Percentiles rank a stretch among this genome's conserved stretches.
phyloP scores from a whole-genome alignment of 2,113 vertebrate genomes.

The Podiceps cristatus region DNA sequence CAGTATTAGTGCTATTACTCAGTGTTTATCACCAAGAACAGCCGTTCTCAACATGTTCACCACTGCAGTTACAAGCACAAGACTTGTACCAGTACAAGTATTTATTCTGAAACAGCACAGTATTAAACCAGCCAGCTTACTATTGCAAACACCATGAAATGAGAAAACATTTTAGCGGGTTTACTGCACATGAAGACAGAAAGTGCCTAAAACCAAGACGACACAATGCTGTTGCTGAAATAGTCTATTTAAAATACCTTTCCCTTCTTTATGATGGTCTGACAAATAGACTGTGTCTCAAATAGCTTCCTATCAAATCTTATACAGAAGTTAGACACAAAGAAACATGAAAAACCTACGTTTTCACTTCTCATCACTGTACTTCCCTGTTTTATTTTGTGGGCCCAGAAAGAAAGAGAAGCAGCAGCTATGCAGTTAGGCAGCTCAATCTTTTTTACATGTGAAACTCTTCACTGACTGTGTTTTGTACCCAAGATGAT shows the following conservation, averaged over 20 bases:
- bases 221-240: not conserved
- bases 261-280: not conserved
- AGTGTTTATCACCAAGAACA: slow-evolving; percentile 38
- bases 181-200: not conserved
- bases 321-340: not conserved
- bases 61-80: not conserved
- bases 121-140: not conserved
- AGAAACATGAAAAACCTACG: not conserved
- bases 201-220: not conserved
- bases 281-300: not conserved
- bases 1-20: slow-evolving; percentile 37
- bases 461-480: not conserved
- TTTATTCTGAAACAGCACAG: slow-evolving; percentile 7
- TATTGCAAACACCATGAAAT: not conserved
- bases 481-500: not conserved
- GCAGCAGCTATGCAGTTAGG: not conserved
- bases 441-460: not conserved
- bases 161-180: not conserved
- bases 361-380: not conserved
- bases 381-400: not conserved
- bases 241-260: not conserved
- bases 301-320: not conserved
- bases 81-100: not conserved
- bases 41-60: slow-evolving; percentile 37
- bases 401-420: not conserved